These are phyloP conservation scores for Parapristionchus giblindavisi DNA, from an alignment of 2,888 invertebrate genomes.

Conservation along the genomic window DNA sequence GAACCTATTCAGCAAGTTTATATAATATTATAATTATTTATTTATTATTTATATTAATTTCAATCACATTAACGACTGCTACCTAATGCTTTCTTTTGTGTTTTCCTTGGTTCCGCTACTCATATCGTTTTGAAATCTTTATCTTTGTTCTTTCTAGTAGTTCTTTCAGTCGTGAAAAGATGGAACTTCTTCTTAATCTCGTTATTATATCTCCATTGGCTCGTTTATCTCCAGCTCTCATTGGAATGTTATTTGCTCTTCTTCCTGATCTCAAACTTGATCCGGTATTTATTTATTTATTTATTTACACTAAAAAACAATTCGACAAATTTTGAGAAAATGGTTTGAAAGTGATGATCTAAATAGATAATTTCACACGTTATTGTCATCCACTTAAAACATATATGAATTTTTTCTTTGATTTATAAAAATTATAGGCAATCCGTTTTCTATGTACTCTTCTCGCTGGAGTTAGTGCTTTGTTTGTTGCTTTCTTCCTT, in stretches of 20 bases:
- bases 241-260: constrained; percentile 57
- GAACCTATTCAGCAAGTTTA: constrained; percentile 50
- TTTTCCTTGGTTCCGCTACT: not conserved
- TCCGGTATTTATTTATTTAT: too few species aligned
- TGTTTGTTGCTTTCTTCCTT: constrained; percentile 41
- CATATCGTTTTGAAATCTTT: not conserved
- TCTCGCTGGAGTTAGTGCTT: not conserved
- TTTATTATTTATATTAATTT: too few species aligned
- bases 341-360: too few species aligned
- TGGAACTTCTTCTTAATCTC: constrained; percentile 25
- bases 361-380: too few species aligned
- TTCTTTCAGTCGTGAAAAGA: constrained; percentile 22
- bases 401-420: too few species aligned
- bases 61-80: too few species aligned
- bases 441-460: constrained; percentile 1
- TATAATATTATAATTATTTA: not conserved
- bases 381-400: too few species aligned
- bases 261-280: constrained; percentile 14
- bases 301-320: too few species aligned
- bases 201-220: constrained; percentile 21
- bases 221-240: constrained; percentile 39
- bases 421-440: too few species aligned
- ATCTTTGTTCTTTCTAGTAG: not conserved
- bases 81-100: not conserved
- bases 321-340: too few species aligned